Evolutionary conservation across 2,797 vertebrate genomes (phyloP).

Genomic region (Clarias fuscus): DNA sequence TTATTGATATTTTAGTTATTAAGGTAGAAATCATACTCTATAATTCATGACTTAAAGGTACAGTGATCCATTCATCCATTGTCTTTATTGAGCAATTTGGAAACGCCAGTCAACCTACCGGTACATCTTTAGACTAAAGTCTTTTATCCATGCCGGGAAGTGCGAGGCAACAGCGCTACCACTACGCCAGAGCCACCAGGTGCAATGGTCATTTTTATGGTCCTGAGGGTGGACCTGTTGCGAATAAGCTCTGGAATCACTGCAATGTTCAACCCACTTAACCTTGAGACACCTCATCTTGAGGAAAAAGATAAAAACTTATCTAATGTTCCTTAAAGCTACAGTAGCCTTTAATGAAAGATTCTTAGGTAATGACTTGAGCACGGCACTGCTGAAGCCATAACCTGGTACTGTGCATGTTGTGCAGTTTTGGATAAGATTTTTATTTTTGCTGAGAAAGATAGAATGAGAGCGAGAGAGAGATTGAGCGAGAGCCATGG

Average conservation of each 20-base stretch:
- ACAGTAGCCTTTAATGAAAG: background rate
- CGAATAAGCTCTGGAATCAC: background rate
- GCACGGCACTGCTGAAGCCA: too few relatives aligned
- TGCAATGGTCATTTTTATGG: background rate
- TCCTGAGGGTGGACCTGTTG: background rate
- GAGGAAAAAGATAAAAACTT: background rate
- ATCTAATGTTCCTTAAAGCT: background rate
- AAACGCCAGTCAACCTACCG: too few relatives aligned
- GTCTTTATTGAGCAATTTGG: too few relatives aligned
- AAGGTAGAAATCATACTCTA: background rate
- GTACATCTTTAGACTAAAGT: too few relatives aligned
- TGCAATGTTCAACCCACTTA: background rate
- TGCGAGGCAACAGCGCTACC: too few relatives aligned
- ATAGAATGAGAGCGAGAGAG: background rate
- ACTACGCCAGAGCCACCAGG: too few relatives aligned
- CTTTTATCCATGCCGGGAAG: too few relatives aligned
- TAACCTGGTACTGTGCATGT: too few relatives aligned
- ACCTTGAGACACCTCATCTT: background rate
- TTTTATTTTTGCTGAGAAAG: too few relatives aligned
- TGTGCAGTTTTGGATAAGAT: too few relatives aligned
- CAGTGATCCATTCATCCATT: background rate
- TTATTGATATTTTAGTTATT: background rate
- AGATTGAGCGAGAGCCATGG: constrained; percentile 26
- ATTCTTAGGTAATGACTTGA: too few relatives aligned
- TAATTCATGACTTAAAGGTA: background rate